These are phyloP conservation scores for Halictus ligatus DNA, from an alignment of 2,888 invertebrate species.

Conservation along the genomic window DNA sequence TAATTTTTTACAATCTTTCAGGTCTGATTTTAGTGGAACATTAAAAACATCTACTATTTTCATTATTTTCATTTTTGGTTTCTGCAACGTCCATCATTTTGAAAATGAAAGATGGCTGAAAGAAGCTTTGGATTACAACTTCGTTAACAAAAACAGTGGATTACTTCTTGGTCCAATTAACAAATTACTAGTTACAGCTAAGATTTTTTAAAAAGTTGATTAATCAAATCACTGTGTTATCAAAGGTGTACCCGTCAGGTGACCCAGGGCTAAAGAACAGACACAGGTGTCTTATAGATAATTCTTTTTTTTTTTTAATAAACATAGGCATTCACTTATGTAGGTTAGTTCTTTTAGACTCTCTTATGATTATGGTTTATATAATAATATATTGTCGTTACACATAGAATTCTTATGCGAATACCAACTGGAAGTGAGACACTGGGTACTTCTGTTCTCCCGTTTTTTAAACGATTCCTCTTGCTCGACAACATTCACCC, in stretches of 20 bases:
- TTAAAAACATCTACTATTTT: no score
- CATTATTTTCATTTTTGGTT: no score
- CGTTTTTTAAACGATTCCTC: slow-evolving; percentile 54
- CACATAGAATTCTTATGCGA: slow-evolving; percentile 73
- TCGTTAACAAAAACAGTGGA: no score
- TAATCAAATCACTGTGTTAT: background rate
- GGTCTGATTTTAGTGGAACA: no score
- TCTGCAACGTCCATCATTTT: no score
- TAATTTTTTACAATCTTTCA: no score
- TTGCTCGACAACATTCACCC: slow-evolving; percentile 50
- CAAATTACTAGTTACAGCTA: no score
- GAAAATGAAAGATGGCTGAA: no score
- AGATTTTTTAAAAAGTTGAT: background rate
- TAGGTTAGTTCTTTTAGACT: slow-evolving; percentile 82
- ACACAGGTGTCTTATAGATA: slow-evolving; percentile 61
- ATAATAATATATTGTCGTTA: slow-evolving; percentile 77
- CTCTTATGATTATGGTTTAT: slow-evolving; percentile 80
- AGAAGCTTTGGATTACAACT: no score
- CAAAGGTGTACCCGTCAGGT: background rate
- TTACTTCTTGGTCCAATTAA: no score
- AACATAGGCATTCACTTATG: slow-evolving; percentile 80
- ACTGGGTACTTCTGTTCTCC: slow-evolving; percentile 70
- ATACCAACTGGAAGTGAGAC: slow-evolving; percentile 72
- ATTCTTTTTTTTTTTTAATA: slow-evolving; percentile 78
- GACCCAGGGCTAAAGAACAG: slow-evolving; percentile 1